A percentile compares a stretch with the other conserved stretches of the same genome.
These are phyloP conservation scores for Huso huso DNA, from an alignment of 2,797 vertebrate species.

Conservation along the genomic window DNA sequence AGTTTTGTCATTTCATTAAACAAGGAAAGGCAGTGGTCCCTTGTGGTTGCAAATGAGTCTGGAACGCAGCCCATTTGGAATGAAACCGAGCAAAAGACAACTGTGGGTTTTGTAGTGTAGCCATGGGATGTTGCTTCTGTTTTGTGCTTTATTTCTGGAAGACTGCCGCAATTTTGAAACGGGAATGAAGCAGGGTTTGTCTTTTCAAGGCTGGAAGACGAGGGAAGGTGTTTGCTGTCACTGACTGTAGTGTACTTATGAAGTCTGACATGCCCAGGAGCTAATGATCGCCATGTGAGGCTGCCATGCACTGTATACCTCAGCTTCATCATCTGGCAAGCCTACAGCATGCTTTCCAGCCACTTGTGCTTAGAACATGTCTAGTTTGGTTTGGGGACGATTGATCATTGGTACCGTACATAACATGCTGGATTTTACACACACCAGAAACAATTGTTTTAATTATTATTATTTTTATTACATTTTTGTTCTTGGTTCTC, in stretches of 20 bases:
- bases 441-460: not conserved
- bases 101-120: slow-evolving; percentile 49
- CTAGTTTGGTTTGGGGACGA: slow-evolving; percentile 79
- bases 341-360: slow-evolving; percentile 65
- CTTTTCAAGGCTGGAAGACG: slow-evolving; percentile 47
- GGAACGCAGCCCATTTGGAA: slow-evolving; percentile 65
- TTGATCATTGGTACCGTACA: slow-evolving; percentile 68
- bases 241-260: slow-evolving; percentile 62
- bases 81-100: slow-evolving; percentile 52
- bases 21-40: slow-evolving; percentile 67
- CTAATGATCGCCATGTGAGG: slow-evolving; percentile 67
- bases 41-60: slow-evolving; percentile 71
- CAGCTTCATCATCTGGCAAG: slow-evolving; percentile 81
- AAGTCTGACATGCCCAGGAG: slow-evolving; percentile 71
- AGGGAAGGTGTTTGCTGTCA: slow-evolving; percentile 67
- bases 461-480: not conserved
- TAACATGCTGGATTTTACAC: slow-evolving; percentile 21
- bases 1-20: slow-evolving; percentile 89
- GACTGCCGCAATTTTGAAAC: slow-evolving; percentile 50
- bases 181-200: slow-evolving; percentile 46
- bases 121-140: slow-evolving; percentile 55
- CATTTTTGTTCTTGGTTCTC: slow-evolving; percentile 31
- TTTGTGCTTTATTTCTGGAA: slow-evolving; percentile 60
- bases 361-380: slow-evolving; percentile 74
- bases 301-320: slow-evolving; percentile 61